Conservation (phyloP, 37 sponge, comb jelly and placozoan genomes). For the Chondrosia reniformis region DNA sequence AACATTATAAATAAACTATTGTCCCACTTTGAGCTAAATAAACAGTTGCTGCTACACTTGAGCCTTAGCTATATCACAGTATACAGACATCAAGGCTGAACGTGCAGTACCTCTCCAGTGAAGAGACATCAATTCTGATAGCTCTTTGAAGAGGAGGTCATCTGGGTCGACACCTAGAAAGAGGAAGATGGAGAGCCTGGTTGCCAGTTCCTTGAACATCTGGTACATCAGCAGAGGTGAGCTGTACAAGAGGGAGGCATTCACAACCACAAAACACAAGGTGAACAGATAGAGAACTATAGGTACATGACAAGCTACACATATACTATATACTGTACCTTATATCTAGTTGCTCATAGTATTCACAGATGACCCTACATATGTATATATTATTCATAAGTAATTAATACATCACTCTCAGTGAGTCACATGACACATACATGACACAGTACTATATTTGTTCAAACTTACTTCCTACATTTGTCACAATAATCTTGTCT, state of each 20-base stretch:
- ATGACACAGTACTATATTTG: neutral
- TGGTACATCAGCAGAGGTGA: slow-evolving; percentile 52
- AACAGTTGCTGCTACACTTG: too few species aligned
- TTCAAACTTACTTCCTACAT: neutral
- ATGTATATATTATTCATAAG: too few species aligned
- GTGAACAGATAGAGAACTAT: neutral
- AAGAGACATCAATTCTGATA: slow-evolving; percentile 60
- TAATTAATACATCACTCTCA: neutral
- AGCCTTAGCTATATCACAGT: too few species aligned
- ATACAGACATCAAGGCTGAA: too few species aligned
- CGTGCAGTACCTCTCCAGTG: slow-evolving; percentile 86
- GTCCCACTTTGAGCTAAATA: too few species aligned
- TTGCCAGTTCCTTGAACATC: slow-evolving; percentile 61
- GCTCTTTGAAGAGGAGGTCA: slow-evolving; percentile 29
- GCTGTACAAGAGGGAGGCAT: slow-evolving; percentile 10
- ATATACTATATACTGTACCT: neutral
- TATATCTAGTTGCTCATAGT: neutral
- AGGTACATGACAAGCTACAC: neutral
- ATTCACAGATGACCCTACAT: neutral
- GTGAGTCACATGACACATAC: neutral
- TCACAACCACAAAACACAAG: neutral
- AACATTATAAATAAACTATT: too few species aligned
- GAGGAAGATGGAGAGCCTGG: slow-evolving; percentile 57
- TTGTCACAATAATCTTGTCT: neutral
- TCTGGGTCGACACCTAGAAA: slow-evolving; percentile 51